Percentiles rank a stretch among this genome's conserved stretches.
These are phyloP conservation scores for Tetropium fuscum DNA, from an alignment of 2,888 invertebrate genomes.

Conservation along the genomic window DNA sequence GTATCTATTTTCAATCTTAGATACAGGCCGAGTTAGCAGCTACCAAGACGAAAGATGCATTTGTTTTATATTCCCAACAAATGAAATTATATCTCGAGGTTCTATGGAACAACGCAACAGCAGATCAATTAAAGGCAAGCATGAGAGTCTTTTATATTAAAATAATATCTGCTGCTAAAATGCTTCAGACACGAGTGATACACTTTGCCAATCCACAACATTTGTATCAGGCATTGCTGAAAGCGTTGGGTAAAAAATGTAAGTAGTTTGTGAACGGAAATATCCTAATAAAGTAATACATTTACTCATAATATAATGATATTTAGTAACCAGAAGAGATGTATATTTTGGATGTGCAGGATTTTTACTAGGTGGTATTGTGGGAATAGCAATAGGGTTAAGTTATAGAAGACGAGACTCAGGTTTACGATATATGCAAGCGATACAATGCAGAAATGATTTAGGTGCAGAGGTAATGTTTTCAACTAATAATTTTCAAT, in stretches of 20 bases:
- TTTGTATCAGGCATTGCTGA: slow-evolving; percentile 50
- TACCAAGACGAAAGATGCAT: slow-evolving; percentile 55
- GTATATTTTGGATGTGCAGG: slow-evolving; percentile 65
- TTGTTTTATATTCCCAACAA: slow-evolving; percentile 51
- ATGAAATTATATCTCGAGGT: slow-evolving; percentile 49
- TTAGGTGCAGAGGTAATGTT: slow-evolving; percentile 66
- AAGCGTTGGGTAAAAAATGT: slow-evolving; percentile 56
- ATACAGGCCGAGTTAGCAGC: slow-evolving; percentile 57
- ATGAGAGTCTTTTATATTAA: slow-evolving; percentile 48
- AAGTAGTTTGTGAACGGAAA: slow-evolving; percentile 41
- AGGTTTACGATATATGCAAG: slow-evolving; percentile 66
- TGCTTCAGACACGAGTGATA: slow-evolving; percentile 45
- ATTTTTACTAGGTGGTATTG: slow-evolving; percentile 62
- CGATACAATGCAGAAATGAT: slow-evolving; percentile 66
- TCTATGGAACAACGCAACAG: slow-evolving; percentile 51
- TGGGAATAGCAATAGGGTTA: slow-evolving; percentile 64
- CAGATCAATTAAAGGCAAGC: slow-evolving; percentile 48
- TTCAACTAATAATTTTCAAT: background rate
- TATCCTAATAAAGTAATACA: background rate
- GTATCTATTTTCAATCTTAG: slow-evolving; percentile 40
- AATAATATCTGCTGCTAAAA: slow-evolving; percentile 46
- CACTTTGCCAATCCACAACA: slow-evolving; percentile 50
- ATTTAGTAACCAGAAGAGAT: slow-evolving; percentile 65
- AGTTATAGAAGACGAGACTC: slow-evolving; percentile 57
- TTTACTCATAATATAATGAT: background rate